Conservation (phyloP, 2,113 vertebrate genomes). For the Leucopternis melanops region DNA sequence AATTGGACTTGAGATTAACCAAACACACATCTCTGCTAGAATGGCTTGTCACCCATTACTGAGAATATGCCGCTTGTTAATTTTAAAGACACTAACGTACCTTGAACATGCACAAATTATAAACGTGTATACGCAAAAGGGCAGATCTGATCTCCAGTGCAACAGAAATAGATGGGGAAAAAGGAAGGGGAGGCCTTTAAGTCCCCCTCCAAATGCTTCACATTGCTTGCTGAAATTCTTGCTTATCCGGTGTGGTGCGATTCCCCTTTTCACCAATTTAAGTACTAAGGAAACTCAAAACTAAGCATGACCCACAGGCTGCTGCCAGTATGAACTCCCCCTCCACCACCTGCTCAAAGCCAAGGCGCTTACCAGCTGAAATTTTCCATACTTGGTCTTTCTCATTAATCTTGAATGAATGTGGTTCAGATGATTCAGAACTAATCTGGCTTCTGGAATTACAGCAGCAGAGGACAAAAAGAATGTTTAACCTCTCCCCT, state of each 20-base stretch:
- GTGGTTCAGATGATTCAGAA: slow-evolving; percentile 47
- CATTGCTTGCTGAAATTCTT: neutral
- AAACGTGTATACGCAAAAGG: neutral
- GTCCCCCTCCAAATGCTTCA: neutral
- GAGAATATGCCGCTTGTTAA: neutral
- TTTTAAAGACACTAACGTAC: neutral
- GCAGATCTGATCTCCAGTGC: neutral
- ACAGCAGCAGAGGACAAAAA: slow-evolving; percentile 48
- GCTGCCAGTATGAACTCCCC: neutral
- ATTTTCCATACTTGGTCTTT: slow-evolving; percentile 45
- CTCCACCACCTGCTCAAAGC: neutral
- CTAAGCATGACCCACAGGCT: neutral
- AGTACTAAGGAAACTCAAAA: neutral
- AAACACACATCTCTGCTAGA: neutral
- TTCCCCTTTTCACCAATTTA: neutral
- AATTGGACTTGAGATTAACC: neutral
- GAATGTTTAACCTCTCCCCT: slow-evolving; percentile 41
- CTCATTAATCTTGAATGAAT: slow-evolving; percentile 60
- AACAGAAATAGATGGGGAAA: neutral
- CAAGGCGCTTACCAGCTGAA: slow-evolving; percentile 7
- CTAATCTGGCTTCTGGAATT: slow-evolving; percentile 62
- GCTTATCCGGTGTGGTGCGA: neutral
- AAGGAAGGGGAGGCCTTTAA: neutral
- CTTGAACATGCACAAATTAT: neutral
- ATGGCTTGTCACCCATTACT: neutral